A percentile compares a stretch with the other conserved stretches of the same genome.
phyloP scores from a whole-genome alignment of 2,113 vertebrate genomes.

The Passerina amoena region DNA sequence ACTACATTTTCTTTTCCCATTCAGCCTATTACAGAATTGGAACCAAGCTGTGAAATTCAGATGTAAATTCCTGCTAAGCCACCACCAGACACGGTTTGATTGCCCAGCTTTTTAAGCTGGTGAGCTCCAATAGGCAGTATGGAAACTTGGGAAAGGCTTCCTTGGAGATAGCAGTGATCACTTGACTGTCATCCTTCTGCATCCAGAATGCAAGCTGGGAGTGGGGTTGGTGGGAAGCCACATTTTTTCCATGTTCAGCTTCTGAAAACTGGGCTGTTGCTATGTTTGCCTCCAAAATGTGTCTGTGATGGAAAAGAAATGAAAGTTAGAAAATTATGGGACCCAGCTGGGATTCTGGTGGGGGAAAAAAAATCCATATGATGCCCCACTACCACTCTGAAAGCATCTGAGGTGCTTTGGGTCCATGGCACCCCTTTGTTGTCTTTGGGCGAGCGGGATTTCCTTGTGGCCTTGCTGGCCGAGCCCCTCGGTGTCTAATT shows the following conservation, averaged over 20 bases:
- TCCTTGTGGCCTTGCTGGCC: not conserved
- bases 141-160: not conserved
- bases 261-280: not conserved
- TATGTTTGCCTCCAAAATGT: not conserved
- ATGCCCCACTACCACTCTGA: not conserved
- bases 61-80: conserved; percentile 35
- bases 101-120: not conserved
- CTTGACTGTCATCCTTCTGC: not conserved
- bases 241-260: not conserved
- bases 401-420: not conserved
- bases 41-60: conserved; percentile 60
- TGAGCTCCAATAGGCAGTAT: not conserved
- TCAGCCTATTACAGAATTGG: not conserved
- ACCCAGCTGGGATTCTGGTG: not conserved
- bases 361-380: accelerated
- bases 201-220: not conserved
- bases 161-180: not conserved
- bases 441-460: not conserved
- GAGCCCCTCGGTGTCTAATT: conserved; percentile 1
- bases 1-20: not conserved
- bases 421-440: accelerated
- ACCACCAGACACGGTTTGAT: not conserved
- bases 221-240: not conserved
- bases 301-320: not conserved
- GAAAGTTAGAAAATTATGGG: not conserved